A percentile compares a stretch with the other conserved stretches of the same genome.
Evolutionary conservation across 53 echinoderm and acorn worm genomes (phyloP).

Genomic region (Actinopyga echinites): DNA sequence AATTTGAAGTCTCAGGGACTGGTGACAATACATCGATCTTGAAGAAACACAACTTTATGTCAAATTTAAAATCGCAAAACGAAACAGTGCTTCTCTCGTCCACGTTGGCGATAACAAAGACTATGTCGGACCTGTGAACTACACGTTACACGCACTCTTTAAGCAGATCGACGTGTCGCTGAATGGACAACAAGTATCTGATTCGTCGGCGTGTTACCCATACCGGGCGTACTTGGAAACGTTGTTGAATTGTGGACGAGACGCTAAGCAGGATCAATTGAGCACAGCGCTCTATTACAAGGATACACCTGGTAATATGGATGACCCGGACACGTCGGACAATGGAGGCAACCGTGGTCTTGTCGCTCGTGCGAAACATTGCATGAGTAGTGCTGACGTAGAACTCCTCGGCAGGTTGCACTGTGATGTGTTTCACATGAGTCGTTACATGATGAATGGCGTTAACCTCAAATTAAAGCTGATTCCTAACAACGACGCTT

Average conservation of each 20-base stretch:
- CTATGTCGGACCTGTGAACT: constrained; percentile 39
- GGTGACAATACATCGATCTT: constrained; percentile 63
- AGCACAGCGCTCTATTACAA: not conserved
- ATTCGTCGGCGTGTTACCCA: constrained; percentile 37
- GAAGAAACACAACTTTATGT: constrained; percentile 59
- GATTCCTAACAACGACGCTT: not conserved
- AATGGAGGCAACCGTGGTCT: not conserved
- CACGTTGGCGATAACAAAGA: constrained; percentile 1
- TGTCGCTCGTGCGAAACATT: not conserved
- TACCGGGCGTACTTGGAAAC: constrained; percentile 46
- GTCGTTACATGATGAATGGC: constrained; percentile 41
- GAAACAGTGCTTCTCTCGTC: constrained; percentile 36
- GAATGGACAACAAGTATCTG: constrained; percentile 48
- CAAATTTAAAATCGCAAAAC: constrained; percentile 43
- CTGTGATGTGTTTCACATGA: constrained; percentile 33
- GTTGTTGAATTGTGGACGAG: constrained; percentile 42
- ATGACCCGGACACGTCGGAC: not conserved
- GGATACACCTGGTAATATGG: not conserved
- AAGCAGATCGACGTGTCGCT: constrained; percentile 52
- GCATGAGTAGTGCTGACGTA: constrained; percentile 17
- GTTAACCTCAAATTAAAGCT: constrained; percentile 50
- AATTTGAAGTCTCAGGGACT: constrained; percentile 37
- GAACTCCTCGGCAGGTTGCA: constrained; percentile 40
- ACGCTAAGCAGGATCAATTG: not conserved
- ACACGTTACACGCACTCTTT: constrained; percentile 25